A percentile compares a stretch with the other conserved stretches of the same genome.
These are phyloP conservation scores for Ypsolopha sequella DNA, from an alignment of 2,888 invertebrate species.

Conservation along the genomic window DNA sequence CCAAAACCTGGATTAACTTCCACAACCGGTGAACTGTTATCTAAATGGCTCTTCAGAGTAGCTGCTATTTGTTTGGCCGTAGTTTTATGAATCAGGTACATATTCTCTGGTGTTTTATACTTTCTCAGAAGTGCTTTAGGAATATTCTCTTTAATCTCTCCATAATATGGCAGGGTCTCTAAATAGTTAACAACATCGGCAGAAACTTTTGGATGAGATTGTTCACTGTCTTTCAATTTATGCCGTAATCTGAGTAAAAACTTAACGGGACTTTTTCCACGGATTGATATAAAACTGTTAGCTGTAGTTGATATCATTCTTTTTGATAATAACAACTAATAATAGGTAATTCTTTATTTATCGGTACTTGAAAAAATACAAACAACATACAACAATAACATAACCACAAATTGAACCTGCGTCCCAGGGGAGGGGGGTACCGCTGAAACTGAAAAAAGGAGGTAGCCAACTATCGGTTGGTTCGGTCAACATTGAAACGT, in stretches of 20 bases:
- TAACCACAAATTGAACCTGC: too few relatives aligned
- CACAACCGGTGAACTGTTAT: conserved; percentile 47
- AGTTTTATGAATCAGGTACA: conserved; percentile 52
- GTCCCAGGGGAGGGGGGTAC: too few relatives aligned
- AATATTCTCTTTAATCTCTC: conserved; percentile 31
- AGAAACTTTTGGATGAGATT: conserved; percentile 28
- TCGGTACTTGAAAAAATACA: too few relatives aligned
- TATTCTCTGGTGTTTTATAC: conserved; percentile 41
- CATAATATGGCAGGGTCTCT: conserved; percentile 34
- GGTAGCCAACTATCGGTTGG: too few relatives aligned
- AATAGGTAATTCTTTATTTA: too few relatives aligned
- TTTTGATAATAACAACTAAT: conserved; percentile 15
- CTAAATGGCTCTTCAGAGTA: conserved; percentile 36
- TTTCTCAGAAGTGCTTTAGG: conserved; percentile 45
- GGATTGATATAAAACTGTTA: neutral
- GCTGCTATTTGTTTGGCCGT: conserved; percentile 45
- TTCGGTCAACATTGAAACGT: too few relatives aligned
- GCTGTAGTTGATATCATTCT: conserved; percentile 7
- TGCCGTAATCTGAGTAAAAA: conserved; percentile 22
- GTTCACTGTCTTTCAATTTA: conserved; percentile 26
- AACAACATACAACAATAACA: too few relatives aligned
- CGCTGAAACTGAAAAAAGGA: too few relatives aligned
- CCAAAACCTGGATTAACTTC: conserved; percentile 81
- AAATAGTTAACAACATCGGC: conserved; percentile 45
- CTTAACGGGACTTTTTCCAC: conserved; percentile 9